Conservation (phyloP, 2,113 vertebrate genomes). For the Labrus mixtus region DNA sequence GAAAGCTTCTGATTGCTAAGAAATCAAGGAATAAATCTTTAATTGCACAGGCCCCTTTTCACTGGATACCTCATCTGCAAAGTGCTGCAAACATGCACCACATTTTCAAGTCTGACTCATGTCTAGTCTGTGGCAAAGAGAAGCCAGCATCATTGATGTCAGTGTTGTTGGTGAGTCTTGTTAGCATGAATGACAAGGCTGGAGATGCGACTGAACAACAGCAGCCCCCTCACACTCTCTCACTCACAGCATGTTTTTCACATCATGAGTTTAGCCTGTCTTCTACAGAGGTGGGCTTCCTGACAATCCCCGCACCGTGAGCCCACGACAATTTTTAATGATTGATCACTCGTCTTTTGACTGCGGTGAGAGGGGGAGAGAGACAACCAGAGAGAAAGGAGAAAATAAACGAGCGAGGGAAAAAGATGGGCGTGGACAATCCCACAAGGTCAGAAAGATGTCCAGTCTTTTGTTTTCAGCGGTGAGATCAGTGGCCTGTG, state of each 20-base stretch:
- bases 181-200: constrained; percentile 61
- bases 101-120: constrained; percentile 77
- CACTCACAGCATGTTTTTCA: constrained; percentile 33
- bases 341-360: constrained; percentile 71
- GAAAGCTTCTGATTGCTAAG: constrained; percentile 23
- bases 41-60: constrained; percentile 40
- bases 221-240: constrained; percentile 33
- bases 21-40: constrained; percentile 53
- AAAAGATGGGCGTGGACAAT: constrained; percentile 60
- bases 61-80: constrained; percentile 55
- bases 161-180: constrained; percentile 47
- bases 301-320: constrained; percentile 61
- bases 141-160: constrained; percentile 62
- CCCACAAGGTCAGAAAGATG: constrained; percentile 76
- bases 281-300: constrained; percentile 58
- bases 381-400: constrained; percentile 27
- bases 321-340: constrained; percentile 73
- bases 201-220: constrained; percentile 38
- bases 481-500: constrained; percentile 66
- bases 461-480: constrained; percentile 76
- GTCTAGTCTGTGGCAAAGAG: constrained; percentile 65
- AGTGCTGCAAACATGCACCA: constrained; percentile 59
- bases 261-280: constrained; percentile 45
- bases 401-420: constrained; percentile 30
- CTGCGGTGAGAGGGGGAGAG: constrained; percentile 48